These are phyloP conservation scores for Raja brachyura DNA, from an alignment of 2,113 vertebrate genomes.

Conservation along the genomic window DNA sequence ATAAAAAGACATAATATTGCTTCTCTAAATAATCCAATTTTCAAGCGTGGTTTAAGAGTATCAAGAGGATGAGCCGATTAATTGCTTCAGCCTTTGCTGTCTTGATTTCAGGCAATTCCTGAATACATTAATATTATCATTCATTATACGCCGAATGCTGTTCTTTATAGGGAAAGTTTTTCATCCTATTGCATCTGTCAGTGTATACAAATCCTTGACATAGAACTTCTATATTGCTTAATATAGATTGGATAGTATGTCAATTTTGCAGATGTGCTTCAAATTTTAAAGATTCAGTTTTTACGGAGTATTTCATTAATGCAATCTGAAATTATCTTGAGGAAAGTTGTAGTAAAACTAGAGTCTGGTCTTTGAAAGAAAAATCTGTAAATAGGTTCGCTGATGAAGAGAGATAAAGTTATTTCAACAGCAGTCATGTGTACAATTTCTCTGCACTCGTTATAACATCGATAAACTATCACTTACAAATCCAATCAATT, in stretches of 20 bases:
- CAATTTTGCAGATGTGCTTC: too few species aligned
- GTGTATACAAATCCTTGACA: neutral
- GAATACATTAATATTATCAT: neutral
- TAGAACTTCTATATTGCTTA: neutral
- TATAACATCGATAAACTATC: neutral
- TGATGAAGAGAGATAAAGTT: neutral
- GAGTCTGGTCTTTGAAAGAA: neutral
- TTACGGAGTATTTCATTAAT: neutral
- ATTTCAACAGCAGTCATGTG: neutral
- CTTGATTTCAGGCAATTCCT: neutral
- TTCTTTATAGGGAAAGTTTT: neutral
- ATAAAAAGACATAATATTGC: neutral
- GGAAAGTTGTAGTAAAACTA: neutral
- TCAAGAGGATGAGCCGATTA: neutral
- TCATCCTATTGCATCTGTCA: neutral
- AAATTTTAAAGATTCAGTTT: too few species aligned
- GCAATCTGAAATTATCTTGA: neutral
- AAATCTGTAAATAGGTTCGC: neutral
- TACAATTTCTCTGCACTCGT: neutral
- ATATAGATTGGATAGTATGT: neutral
- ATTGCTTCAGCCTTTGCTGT: neutral
- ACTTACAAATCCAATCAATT: neutral
- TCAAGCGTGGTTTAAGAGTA: neutral
- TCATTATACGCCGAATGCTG: neutral
- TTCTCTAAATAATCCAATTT: neutral